These are phyloP conservation scores for Hybognathus amarus DNA, from an alignment of 2,797 vertebrate genomes.

Conservation along the genomic window DNA sequence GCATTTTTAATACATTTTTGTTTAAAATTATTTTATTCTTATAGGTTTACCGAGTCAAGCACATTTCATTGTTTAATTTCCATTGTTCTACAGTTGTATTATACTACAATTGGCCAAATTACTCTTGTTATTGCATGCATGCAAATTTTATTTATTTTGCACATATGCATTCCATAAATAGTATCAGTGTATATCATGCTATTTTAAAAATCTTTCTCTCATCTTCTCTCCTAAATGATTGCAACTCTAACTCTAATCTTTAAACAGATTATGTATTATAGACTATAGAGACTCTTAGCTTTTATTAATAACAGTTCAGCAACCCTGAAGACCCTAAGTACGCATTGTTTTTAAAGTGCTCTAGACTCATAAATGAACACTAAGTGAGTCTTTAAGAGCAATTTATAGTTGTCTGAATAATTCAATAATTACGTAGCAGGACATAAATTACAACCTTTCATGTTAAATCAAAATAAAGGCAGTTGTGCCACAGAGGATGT, in stretches of 20 bases:
- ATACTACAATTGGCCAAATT: neutral
- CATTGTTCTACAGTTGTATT: neutral
- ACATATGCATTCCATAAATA: neutral
- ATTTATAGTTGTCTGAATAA: conserved; percentile 9
- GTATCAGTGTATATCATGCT: neutral
- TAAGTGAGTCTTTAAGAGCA: conserved; percentile 24
- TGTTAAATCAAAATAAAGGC: neutral
- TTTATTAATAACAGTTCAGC: conserved; percentile 19
- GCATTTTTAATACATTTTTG: neutral
- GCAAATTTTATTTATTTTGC: neutral
- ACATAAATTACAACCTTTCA: conserved; percentile 2
- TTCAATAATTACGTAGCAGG: neutral
- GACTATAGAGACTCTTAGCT: neutral
- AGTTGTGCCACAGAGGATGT: neutral
- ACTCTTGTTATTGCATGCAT: neutral
- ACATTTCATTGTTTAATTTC: neutral
- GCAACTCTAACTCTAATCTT: neutral
- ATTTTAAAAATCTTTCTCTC: neutral
- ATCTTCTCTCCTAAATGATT: neutral
- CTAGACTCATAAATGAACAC: conserved; percentile 14
- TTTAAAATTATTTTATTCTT: neutral
- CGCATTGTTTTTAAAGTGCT: conserved; percentile 16
- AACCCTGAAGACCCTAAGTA: neutral
- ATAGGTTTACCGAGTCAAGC: neutral
- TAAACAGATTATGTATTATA: neutral